phyloP scores from a whole-genome alignment of 1,140 invertebrate genomes.

The Bombus breviceps region DNA sequence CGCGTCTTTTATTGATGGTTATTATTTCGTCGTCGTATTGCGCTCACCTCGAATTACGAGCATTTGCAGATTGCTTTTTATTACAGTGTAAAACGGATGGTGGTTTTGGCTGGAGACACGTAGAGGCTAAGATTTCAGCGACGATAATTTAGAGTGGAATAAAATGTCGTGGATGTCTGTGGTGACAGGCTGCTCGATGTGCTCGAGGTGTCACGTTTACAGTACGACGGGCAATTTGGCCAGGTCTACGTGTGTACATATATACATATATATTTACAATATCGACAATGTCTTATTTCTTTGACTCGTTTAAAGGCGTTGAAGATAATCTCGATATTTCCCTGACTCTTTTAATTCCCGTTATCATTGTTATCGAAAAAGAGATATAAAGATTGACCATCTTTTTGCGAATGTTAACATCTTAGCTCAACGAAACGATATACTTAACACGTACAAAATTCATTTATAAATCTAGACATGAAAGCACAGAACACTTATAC shows the following conservation, averaged over 20 bases:
- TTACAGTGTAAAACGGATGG: conserved; percentile 13
- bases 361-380: neutral
- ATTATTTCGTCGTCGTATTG: neutral
- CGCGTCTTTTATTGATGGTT: conserved; percentile 14
- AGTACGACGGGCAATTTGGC: neutral
- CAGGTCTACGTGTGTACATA: neutral
- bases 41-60: conserved; percentile 11
- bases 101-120: neutral
- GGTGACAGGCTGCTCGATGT: neutral
- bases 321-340: too few relatives aligned
- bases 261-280: neutral
- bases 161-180: neutral
- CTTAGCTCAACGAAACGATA: too few relatives aligned
- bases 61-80: conserved; percentile 31
- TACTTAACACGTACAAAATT: too few relatives aligned
- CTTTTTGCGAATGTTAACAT: too few relatives aligned
- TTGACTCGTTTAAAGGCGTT: too few relatives aligned
- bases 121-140: neutral
- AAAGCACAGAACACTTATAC: too few relatives aligned
- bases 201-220: neutral
- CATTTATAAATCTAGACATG: too few relatives aligned
- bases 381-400: too few relatives aligned
- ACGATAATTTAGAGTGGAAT: neutral
- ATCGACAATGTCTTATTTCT: too few relatives aligned
- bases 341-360: neutral